Evolutionary conservation across 2,888 invertebrate genomes (phyloP).

Genomic region (Phyto melanocephala): DNA sequence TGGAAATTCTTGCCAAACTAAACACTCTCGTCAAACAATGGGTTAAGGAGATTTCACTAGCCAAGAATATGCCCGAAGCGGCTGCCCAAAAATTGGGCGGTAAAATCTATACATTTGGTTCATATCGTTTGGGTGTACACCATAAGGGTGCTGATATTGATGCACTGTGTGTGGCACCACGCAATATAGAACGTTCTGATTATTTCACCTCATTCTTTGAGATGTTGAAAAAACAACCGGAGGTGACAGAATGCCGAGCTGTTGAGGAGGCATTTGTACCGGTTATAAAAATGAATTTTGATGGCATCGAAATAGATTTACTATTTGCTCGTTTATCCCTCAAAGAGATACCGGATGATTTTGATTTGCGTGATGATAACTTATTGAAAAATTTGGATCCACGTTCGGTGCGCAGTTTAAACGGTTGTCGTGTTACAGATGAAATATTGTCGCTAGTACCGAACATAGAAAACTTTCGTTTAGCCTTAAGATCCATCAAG

Average conservation of each 20-base stretch:
- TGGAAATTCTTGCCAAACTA: slow-evolving; percentile 90
- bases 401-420: slow-evolving; percentile 97
- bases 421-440: slow-evolving; percentile 99
- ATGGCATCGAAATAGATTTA: slow-evolving; percentile 99
- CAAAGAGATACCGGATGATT: slow-evolving; percentile 95
- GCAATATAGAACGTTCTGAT: slow-evolving; percentile 95
- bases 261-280: slow-evolving; percentile 99
- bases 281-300: slow-evolving; percentile 99
- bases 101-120: slow-evolving; percentile 99
- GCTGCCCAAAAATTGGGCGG: slow-evolving; percentile 96
- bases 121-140: slow-evolving; percentile 96
- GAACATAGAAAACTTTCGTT: slow-evolving; percentile 94
- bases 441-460: slow-evolving; percentile 98
- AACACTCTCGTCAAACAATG: slow-evolving; percentile 95
- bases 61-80: slow-evolving; percentile 94
- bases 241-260: slow-evolving; percentile 90
- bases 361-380: slow-evolving; percentile 93
- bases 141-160: slow-evolving; percentile 99
- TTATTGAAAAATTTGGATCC: slow-evolving; percentile 96
- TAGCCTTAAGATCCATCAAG: slow-evolving; percentile 96
- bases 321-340: slow-evolving; percentile 95
- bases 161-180: slow-evolving; percentile 97
- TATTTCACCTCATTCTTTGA: slow-evolving; percentile 98
- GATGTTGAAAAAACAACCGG: slow-evolving; percentile 89
- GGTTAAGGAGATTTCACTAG: slow-evolving; percentile 93